Base-by-base conservation (phyloP, 2,113 vertebrate species). In the Zosterops hypoxanthus region DNA sequence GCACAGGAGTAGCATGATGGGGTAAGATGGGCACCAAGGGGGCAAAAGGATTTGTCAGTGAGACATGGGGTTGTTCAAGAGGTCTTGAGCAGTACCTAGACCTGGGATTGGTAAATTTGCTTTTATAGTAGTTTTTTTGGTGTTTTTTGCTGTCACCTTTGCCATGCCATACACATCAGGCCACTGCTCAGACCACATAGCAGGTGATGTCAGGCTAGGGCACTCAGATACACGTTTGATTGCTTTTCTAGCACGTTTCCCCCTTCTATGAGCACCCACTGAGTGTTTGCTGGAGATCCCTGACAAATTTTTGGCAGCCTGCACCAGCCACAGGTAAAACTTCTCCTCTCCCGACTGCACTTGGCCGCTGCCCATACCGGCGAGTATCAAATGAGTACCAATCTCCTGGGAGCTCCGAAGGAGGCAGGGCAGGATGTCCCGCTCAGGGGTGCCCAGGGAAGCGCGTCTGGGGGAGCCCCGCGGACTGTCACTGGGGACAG, bases 311-410 rank as follows among this genome's bases (percentile, higher is more conserved):
- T 49, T 49, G 47, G 47, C 47, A 49, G 3, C 39, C 20, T 29
- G 11, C 16, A 36, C 5, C 23, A 68, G 36, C 64, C 59, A 41
- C 39, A 47, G 44, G 33, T 21, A 49, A 63, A 69, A 60, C 39
- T 18, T 60, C 20, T n/a, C 60, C 34, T 64, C 39, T 70, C 31
- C 29, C 0, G 1, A 2, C 41, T 64, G 26, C 0, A 0, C 33
- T 53, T 15, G 14, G 31, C 60, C 70, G 39, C 60, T 13, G 33
- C 25, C 63, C 28, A 0, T 39, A 8, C 55, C 6, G 8, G 22
- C 4, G 33, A 11, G 28, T n/a, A 17, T 1, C 19, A 33, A 19
- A 49, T 0, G 0, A 5, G 3, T 25, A 34, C 59, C 3, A 1
- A 15, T 36, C 5, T 61, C 50, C 84, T 2, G 69, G 56, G n/a